A percentile compares a stretch with the other conserved stretches of the same genome.
These are phyloP conservation scores for Helostoma temminkii DNA, from an alignment of 2,797 vertebrate genomes.

Conservation along the genomic window DNA sequence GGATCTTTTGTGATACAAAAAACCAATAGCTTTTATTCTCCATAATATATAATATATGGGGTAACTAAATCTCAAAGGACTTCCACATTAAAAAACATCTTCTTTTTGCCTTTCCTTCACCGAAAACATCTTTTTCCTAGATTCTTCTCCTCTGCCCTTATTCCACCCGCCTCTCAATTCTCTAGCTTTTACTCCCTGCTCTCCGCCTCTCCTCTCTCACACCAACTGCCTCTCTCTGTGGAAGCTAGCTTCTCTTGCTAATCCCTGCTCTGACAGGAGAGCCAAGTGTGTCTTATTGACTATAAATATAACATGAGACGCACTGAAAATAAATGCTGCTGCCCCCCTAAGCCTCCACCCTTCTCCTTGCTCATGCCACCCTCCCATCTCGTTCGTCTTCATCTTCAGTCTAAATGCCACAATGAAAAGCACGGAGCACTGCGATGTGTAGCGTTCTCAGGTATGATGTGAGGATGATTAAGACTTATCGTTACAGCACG, in stretches of 20 bases:
- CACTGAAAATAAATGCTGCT: slow-evolving; percentile 84
- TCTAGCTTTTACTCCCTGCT: slow-evolving; percentile 42
- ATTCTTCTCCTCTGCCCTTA: slow-evolving; percentile 75
- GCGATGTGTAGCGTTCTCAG: slow-evolving; percentile 45
- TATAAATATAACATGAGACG: slow-evolving; percentile 89
- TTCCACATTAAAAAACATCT: slow-evolving; percentile 17
- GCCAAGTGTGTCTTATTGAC: slow-evolving; percentile 87
- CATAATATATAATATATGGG: slow-evolving; percentile 2
- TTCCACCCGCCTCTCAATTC: slow-evolving; percentile 38
- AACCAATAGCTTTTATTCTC: not conserved
- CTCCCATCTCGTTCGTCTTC: slow-evolving; percentile 60
- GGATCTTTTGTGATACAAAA: not conserved
- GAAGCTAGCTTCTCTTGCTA: slow-evolving; percentile 81
- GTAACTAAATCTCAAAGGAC: not conserved
- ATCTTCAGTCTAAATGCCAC: slow-evolving; percentile 75
- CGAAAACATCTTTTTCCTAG: slow-evolving; percentile 13
- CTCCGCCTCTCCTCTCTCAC: slow-evolving; percentile 50
- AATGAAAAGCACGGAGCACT: slow-evolving; percentile 51
- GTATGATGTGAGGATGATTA: slow-evolving; percentile 44
- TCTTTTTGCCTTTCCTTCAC: not conserved
- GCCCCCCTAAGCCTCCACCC: slow-evolving; percentile 25
- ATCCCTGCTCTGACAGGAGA: slow-evolving; percentile 83
- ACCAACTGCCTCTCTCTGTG: slow-evolving; percentile 55
- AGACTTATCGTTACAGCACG: slow-evolving; percentile 39
- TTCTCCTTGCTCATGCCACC: slow-evolving; percentile 53